Base-by-base conservation (phyloP, 2,113 vertebrate species). In the Ailurus styani region DNA sequence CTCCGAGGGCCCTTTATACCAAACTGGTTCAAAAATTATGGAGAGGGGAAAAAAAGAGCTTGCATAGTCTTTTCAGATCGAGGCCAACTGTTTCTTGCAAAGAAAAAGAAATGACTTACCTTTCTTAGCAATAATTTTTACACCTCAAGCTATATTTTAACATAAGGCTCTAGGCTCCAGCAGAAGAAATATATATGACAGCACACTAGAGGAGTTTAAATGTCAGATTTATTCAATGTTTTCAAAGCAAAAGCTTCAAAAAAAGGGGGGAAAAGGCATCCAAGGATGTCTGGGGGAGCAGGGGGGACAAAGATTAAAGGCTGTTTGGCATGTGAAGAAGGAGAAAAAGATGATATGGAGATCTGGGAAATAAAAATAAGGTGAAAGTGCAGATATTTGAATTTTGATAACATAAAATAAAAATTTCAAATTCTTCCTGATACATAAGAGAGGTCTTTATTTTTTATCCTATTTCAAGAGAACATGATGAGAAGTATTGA, bases 161-260 rank as follows among this genome's bases (percentile, higher is more conserved):
- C 75, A 94, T 73, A 94, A 93, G 66, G 55, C 52, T 96, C 15
- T 62, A 90, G 85, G 55, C 55, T 70, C 37, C 57, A 23, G 85
- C 57, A 72, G 23, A 96, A 29, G 40, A 96, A 96, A 94, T 70
- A 91, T 45, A 94, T 70, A 77, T 72, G 54, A 83, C 42, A 93
- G 12, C 54, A 90, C 42, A 95, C 73, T 84, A 81, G 18, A 94
- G 55, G 34, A 88, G 81, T 70, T 95, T 98, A 96, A 93, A 95
- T 95, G 78, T 93, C 91, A 97, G 37, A 94, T 96, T 93, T 93
- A 91, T 52, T 96, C 88, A 96, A 89, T 96, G 62, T 60, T 98
- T 97, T 95, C 70, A 90, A 97, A 95, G 79, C 55, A 87, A 82
- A 82, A 81, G 27, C 82, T 95, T 97, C 93, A 95, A 92, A 94